A percentile compares a stretch with the other conserved stretches of the same genome.
phyloP scores from a whole-genome alignment of 2,113 vertebrate species.

The Raja brachyura region DNA sequence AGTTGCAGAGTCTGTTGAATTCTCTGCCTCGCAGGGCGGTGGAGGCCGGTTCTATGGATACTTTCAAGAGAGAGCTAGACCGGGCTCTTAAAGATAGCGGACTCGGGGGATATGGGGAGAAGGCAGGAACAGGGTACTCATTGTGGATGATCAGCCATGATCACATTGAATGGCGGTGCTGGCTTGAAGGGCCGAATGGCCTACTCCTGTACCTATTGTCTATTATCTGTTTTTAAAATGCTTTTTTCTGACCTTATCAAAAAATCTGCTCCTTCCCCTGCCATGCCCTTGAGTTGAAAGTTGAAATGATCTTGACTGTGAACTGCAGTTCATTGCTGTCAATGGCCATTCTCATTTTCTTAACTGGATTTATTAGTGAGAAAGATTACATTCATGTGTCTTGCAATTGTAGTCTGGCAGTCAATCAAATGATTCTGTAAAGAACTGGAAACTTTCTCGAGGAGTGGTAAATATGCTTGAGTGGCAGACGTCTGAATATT shows the following conservation, averaged over 20 bases:
- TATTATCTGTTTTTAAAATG: not conserved
- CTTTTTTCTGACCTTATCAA: not conserved
- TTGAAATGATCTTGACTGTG: not conserved
- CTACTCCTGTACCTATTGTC: too few species aligned
- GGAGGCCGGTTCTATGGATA: too few species aligned
- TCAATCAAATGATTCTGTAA: not conserved
- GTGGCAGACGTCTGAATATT: not conserved
- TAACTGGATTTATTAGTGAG: constrained; percentile 2
- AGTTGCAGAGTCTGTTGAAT: too few species aligned
- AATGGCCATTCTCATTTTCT: not conserved
- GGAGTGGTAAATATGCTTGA: not conserved
- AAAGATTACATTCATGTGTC: not conserved
- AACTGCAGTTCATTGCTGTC: not conserved
- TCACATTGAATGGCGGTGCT: too few species aligned
- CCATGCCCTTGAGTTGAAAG: not conserved
- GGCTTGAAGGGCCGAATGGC: too few species aligned
- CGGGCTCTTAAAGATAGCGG: too few species aligned
- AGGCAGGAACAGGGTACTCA: too few species aligned
- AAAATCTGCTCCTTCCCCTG: not conserved
- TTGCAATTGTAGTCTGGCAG: not conserved
- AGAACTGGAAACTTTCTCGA: not conserved
- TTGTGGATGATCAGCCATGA: too few species aligned
- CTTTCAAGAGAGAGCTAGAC: too few species aligned
- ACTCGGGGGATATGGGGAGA: too few species aligned
- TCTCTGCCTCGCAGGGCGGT: too few species aligned